These are phyloP conservation scores for Andricus quercusramuli DNA, from an alignment of 2,888 invertebrate species.

Conservation along the genomic window DNA sequence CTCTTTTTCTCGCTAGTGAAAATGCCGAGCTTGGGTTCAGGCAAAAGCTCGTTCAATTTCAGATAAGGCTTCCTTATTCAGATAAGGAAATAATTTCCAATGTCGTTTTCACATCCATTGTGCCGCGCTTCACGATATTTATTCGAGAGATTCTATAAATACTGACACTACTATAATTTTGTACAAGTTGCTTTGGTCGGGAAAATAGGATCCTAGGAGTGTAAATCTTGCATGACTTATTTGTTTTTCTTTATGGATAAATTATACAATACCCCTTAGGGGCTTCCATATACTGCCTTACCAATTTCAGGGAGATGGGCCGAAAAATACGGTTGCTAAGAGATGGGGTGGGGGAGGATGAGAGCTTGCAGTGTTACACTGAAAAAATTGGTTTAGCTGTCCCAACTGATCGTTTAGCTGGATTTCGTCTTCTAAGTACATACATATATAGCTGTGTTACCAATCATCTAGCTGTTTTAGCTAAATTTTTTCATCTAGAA, in stretches of 20 bases:
- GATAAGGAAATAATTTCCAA: slow-evolving; percentile 28
- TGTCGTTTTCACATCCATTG: slow-evolving; percentile 32
- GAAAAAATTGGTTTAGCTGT: too few relatives aligned
- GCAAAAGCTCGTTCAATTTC: slow-evolving; percentile 38
- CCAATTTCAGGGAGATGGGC: too few relatives aligned
- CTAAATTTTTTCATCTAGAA: too few relatives aligned
- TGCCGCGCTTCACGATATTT: slow-evolving; percentile 16
- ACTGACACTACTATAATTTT: not conserved
- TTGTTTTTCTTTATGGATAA: not conserved
- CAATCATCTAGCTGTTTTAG: too few relatives aligned
- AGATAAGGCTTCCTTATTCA: slow-evolving; percentile 34
- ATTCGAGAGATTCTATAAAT: not conserved
- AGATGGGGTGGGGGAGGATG: too few relatives aligned
- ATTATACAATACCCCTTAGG: too few relatives aligned
- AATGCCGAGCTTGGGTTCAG: slow-evolving; percentile 29
- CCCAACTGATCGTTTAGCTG: too few relatives aligned
- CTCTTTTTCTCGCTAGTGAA: slow-evolving; percentile 33
- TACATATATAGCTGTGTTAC: too few relatives aligned
- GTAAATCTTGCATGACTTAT: not conserved
- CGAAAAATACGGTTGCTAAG: too few relatives aligned
- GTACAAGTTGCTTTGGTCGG: not conserved
- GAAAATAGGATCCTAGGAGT: not conserved
- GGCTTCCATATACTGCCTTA: too few relatives aligned
- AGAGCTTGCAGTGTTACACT: too few relatives aligned
- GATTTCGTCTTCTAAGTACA: too few relatives aligned